Conservation (phyloP, 2,888 invertebrate species). For the Perdita meconis region DNA sequence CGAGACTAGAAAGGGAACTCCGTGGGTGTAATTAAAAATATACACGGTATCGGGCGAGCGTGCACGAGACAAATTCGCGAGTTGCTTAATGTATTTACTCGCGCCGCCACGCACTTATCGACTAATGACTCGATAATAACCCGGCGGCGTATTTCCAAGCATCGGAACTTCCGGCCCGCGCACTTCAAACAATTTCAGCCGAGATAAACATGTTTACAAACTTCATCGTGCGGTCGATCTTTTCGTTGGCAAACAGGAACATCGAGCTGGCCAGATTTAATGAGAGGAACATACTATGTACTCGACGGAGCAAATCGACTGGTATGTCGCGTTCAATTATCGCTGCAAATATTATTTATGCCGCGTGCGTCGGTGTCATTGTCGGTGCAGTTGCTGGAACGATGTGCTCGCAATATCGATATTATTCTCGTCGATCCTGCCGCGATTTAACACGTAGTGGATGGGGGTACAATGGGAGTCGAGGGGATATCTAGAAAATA, state of each 20-base stretch:
- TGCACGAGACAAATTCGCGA: background rate
- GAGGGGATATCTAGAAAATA: slow-evolving; percentile 13
- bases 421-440: background rate
- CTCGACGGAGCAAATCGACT: too few relatives aligned
- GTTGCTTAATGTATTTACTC: background rate
- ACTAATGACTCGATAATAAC: background rate
- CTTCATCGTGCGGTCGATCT: background rate
- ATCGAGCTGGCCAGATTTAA: too few relatives aligned
- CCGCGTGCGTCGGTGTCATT: too few relatives aligned
- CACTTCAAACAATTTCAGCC: background rate
- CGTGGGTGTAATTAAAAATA: background rate
- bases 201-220: background rate
- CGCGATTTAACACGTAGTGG: background rate
- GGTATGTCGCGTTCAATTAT: background rate
- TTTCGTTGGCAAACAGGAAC: background rate
- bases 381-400: background rate
- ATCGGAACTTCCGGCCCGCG: background rate
- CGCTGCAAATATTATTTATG: background rate
- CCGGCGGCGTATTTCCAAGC: background rate
- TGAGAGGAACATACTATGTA: too few relatives aligned
- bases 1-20: background rate
- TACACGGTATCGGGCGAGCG: background rate
- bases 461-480: background rate
- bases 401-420: background rate
- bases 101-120: background rate